phyloP scores from a whole-genome alignment of 2,113 vertebrate genomes.

The Vimba vimba region DNA sequence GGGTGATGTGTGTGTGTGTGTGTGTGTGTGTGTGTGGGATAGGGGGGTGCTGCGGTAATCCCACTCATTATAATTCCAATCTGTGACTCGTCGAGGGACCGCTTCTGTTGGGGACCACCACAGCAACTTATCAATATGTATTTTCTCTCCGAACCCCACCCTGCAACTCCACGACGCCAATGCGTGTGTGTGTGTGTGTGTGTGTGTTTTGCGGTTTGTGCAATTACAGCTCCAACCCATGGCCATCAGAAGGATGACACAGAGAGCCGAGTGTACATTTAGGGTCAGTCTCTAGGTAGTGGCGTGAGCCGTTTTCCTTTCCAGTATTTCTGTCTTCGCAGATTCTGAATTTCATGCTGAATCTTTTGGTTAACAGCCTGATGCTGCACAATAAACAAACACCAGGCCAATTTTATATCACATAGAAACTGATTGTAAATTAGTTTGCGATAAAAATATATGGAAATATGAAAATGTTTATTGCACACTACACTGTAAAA shows the following conservation, averaged over 20 bases:
- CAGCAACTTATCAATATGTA: constrained; percentile 76
- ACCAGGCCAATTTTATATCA: background rate
- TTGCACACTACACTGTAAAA: no score
- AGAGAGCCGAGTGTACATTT: background rate
- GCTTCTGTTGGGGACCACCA: constrained; percentile 66
- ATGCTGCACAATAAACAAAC: background rate
- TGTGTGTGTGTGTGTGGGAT: constrained; percentile 52
- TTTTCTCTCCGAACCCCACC: constrained; percentile 63
- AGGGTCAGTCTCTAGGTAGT: background rate
- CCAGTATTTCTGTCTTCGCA: background rate
- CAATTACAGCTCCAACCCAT: constrained; percentile 26
- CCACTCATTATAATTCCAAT: constrained; percentile 81
- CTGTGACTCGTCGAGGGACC: constrained; percentile 70
- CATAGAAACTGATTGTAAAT: no score
- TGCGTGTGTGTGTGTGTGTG: constrained; percentile 21
- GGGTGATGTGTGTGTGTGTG: constrained; percentile 62
- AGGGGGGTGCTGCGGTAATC: constrained; percentile 76
- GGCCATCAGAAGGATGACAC: constrained; percentile 11
- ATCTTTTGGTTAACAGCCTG: background rate
- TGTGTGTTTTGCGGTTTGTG: constrained; percentile 18
- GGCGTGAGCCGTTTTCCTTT: background rate
- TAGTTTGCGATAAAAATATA: no score
- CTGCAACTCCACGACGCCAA: constrained; percentile 40
- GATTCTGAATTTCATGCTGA: background rate
- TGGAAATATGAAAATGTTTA: no score